These are phyloP conservation scores for Zapus hudsonius DNA, from an alignment of 2,113 vertebrate species.

Conservation along the genomic window DNA sequence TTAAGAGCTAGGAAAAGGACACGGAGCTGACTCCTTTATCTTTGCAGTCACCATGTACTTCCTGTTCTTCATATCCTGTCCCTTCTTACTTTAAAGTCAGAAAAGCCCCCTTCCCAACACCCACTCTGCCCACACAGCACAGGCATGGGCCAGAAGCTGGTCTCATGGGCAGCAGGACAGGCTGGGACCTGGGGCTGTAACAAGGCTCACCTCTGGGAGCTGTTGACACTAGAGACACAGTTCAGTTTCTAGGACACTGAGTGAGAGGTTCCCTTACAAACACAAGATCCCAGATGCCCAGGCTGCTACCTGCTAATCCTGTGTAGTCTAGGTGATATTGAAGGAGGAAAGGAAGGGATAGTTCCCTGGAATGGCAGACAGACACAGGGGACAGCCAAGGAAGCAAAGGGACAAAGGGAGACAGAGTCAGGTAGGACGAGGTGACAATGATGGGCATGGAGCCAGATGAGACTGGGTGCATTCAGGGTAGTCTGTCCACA, in stretches of 20 bases:
- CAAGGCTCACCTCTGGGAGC: accelerated
- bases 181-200: background rate
- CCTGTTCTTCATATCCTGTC: background rate
- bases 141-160: background rate
- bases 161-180: background rate
- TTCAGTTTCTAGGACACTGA: background rate
- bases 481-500: too few relatives aligned
- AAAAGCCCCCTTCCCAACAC: background rate
- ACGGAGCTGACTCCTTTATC: background rate
- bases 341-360: background rate
- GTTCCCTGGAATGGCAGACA: background rate
- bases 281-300: background rate
- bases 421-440: accelerated
- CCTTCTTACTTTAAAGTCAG: background rate
- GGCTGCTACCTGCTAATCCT: background rate
- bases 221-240: background rate
- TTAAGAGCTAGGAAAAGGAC: slow-evolving; percentile 8
- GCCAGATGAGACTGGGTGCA: background rate
- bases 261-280: background rate
- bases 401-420: background rate
- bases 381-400: background rate
- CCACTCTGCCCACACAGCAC: background rate
- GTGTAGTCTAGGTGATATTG: background rate
- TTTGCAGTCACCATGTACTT: background rate
- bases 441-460: accelerated